phyloP scores from a whole-genome alignment of 2,888 invertebrate species.

The Rotaria magnacalcarata region DNA sequence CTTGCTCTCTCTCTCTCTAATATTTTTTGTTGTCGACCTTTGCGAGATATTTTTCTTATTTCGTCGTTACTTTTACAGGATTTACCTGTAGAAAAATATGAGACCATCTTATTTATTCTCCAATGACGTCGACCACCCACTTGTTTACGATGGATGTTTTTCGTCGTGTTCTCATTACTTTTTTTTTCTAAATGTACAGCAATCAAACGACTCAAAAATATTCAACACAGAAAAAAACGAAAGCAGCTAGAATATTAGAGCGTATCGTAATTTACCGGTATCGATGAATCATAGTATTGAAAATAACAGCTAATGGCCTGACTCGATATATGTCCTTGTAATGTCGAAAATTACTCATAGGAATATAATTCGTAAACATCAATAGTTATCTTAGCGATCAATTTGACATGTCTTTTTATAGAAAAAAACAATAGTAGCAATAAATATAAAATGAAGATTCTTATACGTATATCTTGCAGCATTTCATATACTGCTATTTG shows the following conservation, averaged over 20 bases:
- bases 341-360: too few relatives aligned
- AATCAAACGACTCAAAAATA: background rate
- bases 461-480: too few relatives aligned
- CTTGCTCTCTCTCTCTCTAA: background rate
- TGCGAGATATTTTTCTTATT: background rate
- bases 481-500: too few relatives aligned
- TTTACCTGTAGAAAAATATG: slow-evolving; percentile 1
- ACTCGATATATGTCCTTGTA: too few relatives aligned
- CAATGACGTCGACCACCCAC: background rate
- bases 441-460: too few relatives aligned
- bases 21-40: background rate
- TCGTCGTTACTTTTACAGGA: background rate
- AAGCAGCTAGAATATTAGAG: background rate
- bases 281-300: background rate
- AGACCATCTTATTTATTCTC: background rate
- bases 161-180: background rate
- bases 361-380: too few relatives aligned
- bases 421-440: too few relatives aligned
- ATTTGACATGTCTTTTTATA: too few relatives aligned
- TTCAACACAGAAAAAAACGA: background rate
- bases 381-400: too few relatives aligned
- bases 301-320: too few relatives aligned
- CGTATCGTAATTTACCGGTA: background rate
- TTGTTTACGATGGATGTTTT: background rate
- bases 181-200: background rate